These are phyloP conservation scores for Darevskia nairensis DNA, from an alignment of 2,797 vertebrate genomes.

Conservation along the genomic window DNA sequence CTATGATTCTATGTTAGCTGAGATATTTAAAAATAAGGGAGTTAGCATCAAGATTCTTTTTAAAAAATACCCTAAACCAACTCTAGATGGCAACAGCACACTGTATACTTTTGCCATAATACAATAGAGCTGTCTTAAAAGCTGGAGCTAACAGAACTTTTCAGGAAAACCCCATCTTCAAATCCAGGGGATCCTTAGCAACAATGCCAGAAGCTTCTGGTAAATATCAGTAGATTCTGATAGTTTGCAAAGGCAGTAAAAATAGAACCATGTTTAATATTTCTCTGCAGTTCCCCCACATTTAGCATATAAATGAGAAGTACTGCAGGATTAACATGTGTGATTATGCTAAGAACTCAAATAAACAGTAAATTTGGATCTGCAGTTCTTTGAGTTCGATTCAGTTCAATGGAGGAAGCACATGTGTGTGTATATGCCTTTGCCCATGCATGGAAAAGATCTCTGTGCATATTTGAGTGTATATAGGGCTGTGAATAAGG, in stretches of 20 bases:
- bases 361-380: not conserved
- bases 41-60: not conserved
- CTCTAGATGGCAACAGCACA: slow-evolving; percentile 76
- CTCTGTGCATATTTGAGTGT: not conserved
- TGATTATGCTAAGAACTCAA: slow-evolving; percentile 17
- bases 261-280: not conserved
- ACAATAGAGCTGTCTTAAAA: not conserved
- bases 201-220: not conserved
- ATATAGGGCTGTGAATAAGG: not conserved
- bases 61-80: not conserved
- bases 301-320: slow-evolving; percentile 13
- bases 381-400: not conserved
- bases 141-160: not conserved
- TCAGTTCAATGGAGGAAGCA: not conserved
- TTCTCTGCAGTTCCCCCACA: not conserved
- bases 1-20: not conserved
- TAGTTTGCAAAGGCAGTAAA: not conserved
- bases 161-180: not conserved
- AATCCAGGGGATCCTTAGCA: not conserved
- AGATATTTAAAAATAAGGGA: not conserved
- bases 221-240: not conserved
- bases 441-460: not conserved
- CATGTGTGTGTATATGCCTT: not conserved
- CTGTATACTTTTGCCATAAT: slow-evolving; percentile 16
- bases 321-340: slow-evolving; percentile 1